Evolutionary conservation across 2,797 vertebrate genomes (phyloP).

Genomic region (Psittacula echo): DNA sequence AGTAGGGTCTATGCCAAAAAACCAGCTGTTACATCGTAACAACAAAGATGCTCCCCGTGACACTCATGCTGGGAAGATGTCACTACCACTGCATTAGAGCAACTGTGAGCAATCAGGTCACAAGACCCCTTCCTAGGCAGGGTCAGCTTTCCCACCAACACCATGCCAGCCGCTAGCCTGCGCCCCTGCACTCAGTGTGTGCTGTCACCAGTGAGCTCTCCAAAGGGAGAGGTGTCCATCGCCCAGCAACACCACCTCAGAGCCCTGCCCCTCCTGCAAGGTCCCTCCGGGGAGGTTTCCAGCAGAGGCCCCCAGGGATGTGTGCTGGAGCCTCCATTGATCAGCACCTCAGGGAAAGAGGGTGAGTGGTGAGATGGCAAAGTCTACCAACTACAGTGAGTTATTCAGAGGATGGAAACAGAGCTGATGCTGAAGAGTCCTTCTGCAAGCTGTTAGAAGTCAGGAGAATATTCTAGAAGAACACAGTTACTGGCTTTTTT

Average conservation of each 20-base stretch:
- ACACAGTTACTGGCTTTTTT: not conserved
- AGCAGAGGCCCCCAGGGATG: not conserved
- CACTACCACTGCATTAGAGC: not conserved
- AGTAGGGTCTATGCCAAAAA: not conserved
- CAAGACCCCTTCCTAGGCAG: not conserved
- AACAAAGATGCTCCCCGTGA: not conserved
- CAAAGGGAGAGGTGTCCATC: not conserved
- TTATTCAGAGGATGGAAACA: not conserved
- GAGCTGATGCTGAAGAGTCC: not conserved
- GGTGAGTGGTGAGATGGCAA: not conserved
- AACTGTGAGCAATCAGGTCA: rapidly evolving
- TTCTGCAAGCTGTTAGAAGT: not conserved
- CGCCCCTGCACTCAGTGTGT: not conserved
- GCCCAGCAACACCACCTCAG: not conserved
- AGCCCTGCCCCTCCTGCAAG: not conserved
- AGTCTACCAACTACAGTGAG: not conserved
- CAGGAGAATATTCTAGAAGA: conserved; percentile 4
- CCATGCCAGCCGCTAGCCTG: not conserved
- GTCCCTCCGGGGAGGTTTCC: not conserved
- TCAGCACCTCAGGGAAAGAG: not conserved
- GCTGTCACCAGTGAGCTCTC: not conserved
- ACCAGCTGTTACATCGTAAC: rapidly evolving
- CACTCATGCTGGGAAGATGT: rapidly evolving
- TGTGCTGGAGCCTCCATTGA: not conserved
- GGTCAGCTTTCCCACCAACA: not conserved